phyloP scores from a whole-genome alignment of 1,140 invertebrate species.

The Drosophila guanche region DNA sequence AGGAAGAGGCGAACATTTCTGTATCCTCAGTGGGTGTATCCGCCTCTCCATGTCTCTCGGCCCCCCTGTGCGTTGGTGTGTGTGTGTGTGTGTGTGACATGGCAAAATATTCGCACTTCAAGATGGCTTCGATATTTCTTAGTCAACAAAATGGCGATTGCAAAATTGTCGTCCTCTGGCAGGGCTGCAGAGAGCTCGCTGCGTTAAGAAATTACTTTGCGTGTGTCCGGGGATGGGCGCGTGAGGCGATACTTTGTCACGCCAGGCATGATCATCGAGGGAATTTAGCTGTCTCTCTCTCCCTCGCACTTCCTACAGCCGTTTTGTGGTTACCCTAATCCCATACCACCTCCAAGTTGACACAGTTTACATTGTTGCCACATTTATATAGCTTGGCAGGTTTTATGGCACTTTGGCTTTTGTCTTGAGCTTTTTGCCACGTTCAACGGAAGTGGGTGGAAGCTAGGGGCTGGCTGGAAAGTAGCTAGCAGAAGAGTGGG shows the following conservation, averaged over 20 bases:
- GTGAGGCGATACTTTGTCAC: slow-evolving; percentile 14
- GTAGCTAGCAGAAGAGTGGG: slow-evolving; percentile 30
- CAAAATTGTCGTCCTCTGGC: slow-evolving; percentile 70
- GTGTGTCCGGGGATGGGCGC: slow-evolving; percentile 12
- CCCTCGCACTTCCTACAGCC: slow-evolving; percentile 41
- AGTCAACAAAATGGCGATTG: slow-evolving; percentile 81
- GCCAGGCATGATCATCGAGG: slow-evolving; percentile 7
- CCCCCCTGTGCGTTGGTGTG: neutral
- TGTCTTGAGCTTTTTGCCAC: slow-evolving; percentile 69
- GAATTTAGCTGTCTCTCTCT: neutral
- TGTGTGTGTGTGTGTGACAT: slow-evolving; percentile 48
- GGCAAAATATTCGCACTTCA: slow-evolving; percentile 75
- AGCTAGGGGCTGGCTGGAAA: slow-evolving; percentile 23
- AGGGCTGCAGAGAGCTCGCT: slow-evolving; percentile 25
- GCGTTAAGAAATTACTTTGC: slow-evolving; percentile 53
- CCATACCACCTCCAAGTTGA: slow-evolving; percentile 55
- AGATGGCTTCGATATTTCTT: slow-evolving; percentile 82
- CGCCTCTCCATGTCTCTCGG: slow-evolving; percentile 3
- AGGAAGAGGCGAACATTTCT: slow-evolving; percentile 47
- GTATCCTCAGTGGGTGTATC: slow-evolving; percentile 42
- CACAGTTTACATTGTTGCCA: slow-evolving; percentile 81
- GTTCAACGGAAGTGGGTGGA: slow-evolving; percentile 48
- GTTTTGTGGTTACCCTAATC: slow-evolving; percentile 53
- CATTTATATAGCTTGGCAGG: slow-evolving; percentile 79
- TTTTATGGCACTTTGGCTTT: slow-evolving; percentile 80